Base-by-base conservation (phyloP, 2,113 vertebrate genomes). In the Zeus faber region DNA sequence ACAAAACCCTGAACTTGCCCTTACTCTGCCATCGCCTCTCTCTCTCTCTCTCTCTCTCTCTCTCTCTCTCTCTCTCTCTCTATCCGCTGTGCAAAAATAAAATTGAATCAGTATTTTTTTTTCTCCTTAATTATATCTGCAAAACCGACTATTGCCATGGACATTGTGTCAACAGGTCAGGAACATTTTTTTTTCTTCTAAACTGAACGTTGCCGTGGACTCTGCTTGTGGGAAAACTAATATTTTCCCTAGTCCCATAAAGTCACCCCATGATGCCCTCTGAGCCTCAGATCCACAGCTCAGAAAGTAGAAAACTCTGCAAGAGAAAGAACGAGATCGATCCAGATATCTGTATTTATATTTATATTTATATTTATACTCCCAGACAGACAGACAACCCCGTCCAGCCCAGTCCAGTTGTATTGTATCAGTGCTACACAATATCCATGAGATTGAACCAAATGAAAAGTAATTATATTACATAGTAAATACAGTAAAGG, bases 161-260 rank as follows among this genome's bases (percentile, higher is more conserved):
- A 60, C 48, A 39, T 46, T 0, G 37, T 46, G 49, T 49, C 27
- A 46, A 43, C 20, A 27, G 50, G 40, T 45, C 43, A 45, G 5
- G 53, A 25, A 27, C 18, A 3, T 10, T 44, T 44, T 6, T 37
- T 1, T 11, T 54, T 10, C 49, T 33, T 43, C 6, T 39, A 44
- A 44, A 21, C 50, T 9, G 35, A 10, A 8, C 22, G 10, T 16
- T 56, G 55, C 23, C 63, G 24, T 25, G 58, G 33, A 27, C 27
- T 47, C 6, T 11, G 60, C 43, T 65, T 62, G 55, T 74, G 65
- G 76, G 54, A 73, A 77, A 64, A 52, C 39, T 58, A 57, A 70
- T 79, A 62, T 80, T 83, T 75, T 65, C 49, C 29, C 40, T 49
- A 7, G 33, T 61, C 61, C 26, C 40, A 49, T 39, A 56, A 58